These are phyloP conservation scores for Taenioides sp. DNA, from an alignment of 2,797 vertebrate species.

Conservation along the genomic window DNA sequence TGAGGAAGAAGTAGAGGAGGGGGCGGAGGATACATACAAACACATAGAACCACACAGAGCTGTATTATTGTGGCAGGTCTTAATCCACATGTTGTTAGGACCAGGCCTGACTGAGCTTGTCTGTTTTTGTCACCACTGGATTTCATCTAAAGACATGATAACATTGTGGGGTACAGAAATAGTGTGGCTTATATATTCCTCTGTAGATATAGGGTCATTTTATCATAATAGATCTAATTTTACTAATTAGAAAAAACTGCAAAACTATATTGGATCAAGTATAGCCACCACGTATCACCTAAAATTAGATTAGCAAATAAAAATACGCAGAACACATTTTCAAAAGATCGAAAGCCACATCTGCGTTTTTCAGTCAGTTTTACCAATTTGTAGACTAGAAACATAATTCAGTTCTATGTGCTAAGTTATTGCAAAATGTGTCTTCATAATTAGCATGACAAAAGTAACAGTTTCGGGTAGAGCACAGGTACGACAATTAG, in stretches of 20 bases:
- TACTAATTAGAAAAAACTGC: too few species aligned
- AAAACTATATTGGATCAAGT: background rate
- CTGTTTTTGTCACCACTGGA: slow-evolving; percentile 1
- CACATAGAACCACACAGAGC: background rate
- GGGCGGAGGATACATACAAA: background rate
- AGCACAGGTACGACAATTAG: too few species aligned
- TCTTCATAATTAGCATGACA: too few species aligned
- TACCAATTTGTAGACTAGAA: background rate
- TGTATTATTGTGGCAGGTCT: background rate
- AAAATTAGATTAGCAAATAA: background rate
- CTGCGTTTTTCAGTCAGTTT: background rate
- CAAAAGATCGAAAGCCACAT: background rate
- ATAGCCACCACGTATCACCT: background rate
- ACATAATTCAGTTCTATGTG: background rate
- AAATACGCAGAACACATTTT: background rate
- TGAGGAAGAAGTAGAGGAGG: background rate
- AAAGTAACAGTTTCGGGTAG: too few species aligned
- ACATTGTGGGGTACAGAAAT: background rate
- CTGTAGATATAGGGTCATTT: background rate
- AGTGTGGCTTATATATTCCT: background rate
- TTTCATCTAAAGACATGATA: slow-evolving; percentile 1
- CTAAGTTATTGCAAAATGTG: background rate
- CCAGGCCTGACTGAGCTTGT: background rate
- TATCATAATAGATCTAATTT: background rate
- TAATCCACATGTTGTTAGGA: slow-evolving; percentile 1